phyloP scores from a whole-genome alignment of 2,888 invertebrate genomes.

The Acleris emargana region DNA sequence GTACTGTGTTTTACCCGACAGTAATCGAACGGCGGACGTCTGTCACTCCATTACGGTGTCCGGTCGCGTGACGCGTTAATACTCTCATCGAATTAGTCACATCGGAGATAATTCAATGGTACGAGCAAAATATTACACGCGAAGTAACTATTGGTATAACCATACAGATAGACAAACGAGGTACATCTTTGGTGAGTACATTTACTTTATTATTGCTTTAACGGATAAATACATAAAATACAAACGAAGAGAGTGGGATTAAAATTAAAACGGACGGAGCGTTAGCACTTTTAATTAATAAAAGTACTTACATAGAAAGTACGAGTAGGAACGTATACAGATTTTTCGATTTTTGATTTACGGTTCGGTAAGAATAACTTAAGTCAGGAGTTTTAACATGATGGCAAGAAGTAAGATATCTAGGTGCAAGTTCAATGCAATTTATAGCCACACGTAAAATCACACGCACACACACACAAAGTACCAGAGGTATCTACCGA shows the following conservation, averaged over 20 bases:
- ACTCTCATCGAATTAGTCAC: slow-evolving; percentile 36
- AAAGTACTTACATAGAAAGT: not conserved
- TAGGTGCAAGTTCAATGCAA: slow-evolving; percentile 29
- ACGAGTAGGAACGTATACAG: not conserved
- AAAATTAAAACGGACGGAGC: slow-evolving; percentile 4
- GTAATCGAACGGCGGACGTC: slow-evolving; percentile 34
- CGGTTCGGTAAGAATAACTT: slow-evolving; percentile 7
- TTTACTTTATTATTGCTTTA: slow-evolving; percentile 13
- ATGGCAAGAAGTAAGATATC: slow-evolving; percentile 17
- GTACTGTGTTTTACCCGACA: too few relatives aligned
- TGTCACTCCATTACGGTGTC: slow-evolving; percentile 36
- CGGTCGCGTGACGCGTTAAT: slow-evolving; percentile 29
- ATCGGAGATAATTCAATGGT: slow-evolving; percentile 17
- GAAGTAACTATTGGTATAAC: slow-evolving; percentile 24
- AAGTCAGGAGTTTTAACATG: slow-evolving; percentile 15
- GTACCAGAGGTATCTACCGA: slow-evolving; percentile 20
- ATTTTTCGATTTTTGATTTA: not conserved
- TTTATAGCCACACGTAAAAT: slow-evolving; percentile 35
- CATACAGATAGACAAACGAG: slow-evolving; percentile 27
- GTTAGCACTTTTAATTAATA: not conserved
- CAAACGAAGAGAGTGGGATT: slow-evolving; percentile 29
- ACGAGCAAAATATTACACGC: slow-evolving; percentile 29
- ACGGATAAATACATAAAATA: slow-evolving; percentile 6
- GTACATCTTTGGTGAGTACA: slow-evolving; percentile 23
- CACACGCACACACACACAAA: slow-evolving; percentile 36